Evolutionary conservation across 1,140 invertebrate genomes (phyloP).

Genomic region (Kradibia gibbosae): DNA sequence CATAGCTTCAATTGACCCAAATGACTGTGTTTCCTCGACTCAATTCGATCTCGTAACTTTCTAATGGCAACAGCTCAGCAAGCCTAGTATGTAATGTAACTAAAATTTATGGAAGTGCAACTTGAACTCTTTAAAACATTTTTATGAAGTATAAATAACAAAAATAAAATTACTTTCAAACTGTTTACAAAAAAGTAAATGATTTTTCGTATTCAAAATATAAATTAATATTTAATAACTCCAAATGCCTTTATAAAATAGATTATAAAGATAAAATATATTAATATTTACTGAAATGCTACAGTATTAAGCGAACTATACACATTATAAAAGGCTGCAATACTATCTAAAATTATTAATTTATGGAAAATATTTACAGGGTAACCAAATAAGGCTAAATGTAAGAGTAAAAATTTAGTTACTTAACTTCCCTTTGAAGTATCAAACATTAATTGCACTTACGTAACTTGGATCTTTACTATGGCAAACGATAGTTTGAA

Average conservation of each 20-base stretch:
- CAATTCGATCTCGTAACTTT: conserved; percentile 51
- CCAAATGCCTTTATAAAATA: too few relatives aligned
- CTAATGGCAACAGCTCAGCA: conserved; percentile 46
- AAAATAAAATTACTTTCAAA: neutral
- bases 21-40: conserved; percentile 50
- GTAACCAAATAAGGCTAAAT: neutral
- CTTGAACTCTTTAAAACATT: conserved; percentile 29
- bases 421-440: conserved; percentile 38
- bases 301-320: too few relatives aligned
- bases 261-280: too few relatives aligned
- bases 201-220: too few relatives aligned
- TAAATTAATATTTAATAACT: too few relatives aligned
- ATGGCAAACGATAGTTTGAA: conserved; percentile 37
- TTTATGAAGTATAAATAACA: neutral
- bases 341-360: conserved; percentile 15
- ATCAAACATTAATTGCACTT: conserved; percentile 41
- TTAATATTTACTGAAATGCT: too few relatives aligned
- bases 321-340: neutral
- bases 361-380: neutral
- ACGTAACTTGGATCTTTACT: conserved; percentile 30
- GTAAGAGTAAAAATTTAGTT: conserved; percentile 33
- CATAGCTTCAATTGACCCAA: conserved; percentile 51
- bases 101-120: conserved; percentile 42
- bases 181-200: neutral
- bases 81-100: conserved; percentile 22